A percentile compares a stretch with the other conserved stretches of the same genome.
These are phyloP conservation scores for Monomorium pharaonis DNA, from an alignment of 1,140 invertebrate genomes.

Conservation along the genomic window DNA sequence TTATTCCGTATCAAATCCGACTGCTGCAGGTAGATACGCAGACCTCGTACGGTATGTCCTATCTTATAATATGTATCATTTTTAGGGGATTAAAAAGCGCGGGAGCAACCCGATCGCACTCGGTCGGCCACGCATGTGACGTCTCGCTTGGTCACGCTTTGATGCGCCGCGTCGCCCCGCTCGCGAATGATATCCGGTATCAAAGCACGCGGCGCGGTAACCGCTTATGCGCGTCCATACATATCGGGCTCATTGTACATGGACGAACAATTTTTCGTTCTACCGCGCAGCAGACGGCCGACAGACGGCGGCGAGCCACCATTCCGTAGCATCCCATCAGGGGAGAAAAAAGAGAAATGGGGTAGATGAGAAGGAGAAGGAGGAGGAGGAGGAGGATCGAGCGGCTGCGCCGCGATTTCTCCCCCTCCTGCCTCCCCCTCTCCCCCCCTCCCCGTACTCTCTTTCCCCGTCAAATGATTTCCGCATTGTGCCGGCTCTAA, in stretches of 20 bases:
- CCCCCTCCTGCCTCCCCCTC: background rate
- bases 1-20: background rate
- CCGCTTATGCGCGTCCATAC: conserved; percentile 13
- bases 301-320: conserved; percentile 31
- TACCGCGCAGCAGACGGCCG: conserved; percentile 35
- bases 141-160: conserved; percentile 13
- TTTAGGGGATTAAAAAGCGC: conserved; percentile 23
- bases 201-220: conserved; percentile 15
- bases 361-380: background rate
- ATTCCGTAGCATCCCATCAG: background rate
- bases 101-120: background rate
- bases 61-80: conserved; percentile 5
- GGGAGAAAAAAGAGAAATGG: conserved; percentile 15
- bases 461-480: conserved; percentile 70
- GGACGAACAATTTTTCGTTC: conserved; percentile 56
- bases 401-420: conserved; percentile 25
- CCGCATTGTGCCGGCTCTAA: conserved; percentile 76
- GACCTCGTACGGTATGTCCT: background rate
- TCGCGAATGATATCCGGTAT: conserved; percentile 45
- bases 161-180: background rate
- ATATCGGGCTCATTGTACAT: conserved; percentile 54
- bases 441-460: background rate
- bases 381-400: background rate
- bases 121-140: background rate
- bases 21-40: background rate